Evolutionary conservation across 2,797 vertebrate species (phyloP).

Genomic region (Hozukius guyotensis): DNA sequence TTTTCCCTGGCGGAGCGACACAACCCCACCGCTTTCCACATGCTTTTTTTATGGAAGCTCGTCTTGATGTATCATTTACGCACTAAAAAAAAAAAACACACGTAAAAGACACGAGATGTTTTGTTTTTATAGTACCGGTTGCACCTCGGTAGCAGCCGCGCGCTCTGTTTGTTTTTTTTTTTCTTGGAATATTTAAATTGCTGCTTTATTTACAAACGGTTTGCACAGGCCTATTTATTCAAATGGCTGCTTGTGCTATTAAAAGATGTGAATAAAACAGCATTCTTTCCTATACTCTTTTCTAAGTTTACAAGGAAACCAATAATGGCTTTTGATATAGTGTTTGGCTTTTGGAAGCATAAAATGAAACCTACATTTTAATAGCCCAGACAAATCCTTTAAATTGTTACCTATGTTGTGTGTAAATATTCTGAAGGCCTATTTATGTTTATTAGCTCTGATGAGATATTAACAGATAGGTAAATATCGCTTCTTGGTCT

Average conservation of each 20-base stretch:
- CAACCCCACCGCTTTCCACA: constrained; percentile 66
- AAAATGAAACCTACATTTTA: neutral
- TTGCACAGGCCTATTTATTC: constrained; percentile 31
- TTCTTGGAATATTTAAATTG: constrained; percentile 55
- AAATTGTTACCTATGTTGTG: neutral
- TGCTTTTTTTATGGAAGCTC: constrained; percentile 65
- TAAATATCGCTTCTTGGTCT: constrained; percentile 30
- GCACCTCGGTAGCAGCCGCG: constrained; percentile 22
- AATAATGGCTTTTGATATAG: neutral
- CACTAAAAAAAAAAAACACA: constrained; percentile 29
- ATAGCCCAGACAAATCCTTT: neutral
- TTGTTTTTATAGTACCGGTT: constrained; percentile 54
- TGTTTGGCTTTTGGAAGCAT: neutral
- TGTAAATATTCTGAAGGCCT: neutral
- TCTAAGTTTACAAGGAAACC: neutral
- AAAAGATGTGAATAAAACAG: neutral
- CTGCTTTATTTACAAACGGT: constrained; percentile 59
- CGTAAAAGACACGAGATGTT: constrained; percentile 53
- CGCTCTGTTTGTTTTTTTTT: constrained; percentile 34
- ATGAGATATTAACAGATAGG: constrained; percentile 24
- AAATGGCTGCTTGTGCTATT: neutral
- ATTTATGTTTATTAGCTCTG: constrained; percentile 3
- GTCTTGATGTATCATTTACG: constrained; percentile 78
- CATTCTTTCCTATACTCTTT: neutral
- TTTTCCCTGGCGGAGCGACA: constrained; percentile 77